Percentiles rank a stretch among this genome's conserved stretches.
These are phyloP conservation scores for Corapipo altera DNA, from an alignment of 2,113 vertebrate species.

Conservation along the genomic window DNA sequence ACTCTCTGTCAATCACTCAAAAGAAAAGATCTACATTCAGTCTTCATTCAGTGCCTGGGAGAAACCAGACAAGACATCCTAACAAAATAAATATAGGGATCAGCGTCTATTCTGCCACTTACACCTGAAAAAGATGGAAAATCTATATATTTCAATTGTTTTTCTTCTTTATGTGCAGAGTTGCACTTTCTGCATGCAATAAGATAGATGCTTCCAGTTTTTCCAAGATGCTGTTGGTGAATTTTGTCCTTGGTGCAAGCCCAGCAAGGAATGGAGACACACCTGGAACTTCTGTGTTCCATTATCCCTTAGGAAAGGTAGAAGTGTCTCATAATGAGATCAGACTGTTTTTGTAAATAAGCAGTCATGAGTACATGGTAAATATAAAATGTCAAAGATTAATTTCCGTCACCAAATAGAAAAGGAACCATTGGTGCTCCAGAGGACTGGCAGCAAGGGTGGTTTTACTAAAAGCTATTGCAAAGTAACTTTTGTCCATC, in stretches of 20 bases:
- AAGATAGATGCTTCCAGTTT: not conserved
- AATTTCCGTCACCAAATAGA: not conserved
- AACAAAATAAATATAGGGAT: not conserved
- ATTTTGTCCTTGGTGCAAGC: not conserved
- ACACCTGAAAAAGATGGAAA: not conserved
- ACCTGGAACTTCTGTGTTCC: not conserved
- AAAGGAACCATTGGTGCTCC: accelerated
- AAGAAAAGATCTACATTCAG: not conserved
- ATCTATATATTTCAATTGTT: not conserved
- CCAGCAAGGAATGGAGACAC: not conserved
- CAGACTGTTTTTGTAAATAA: not conserved
- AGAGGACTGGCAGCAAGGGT: not conserved
- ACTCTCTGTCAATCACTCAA: not conserved
- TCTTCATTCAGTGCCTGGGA: not conserved
- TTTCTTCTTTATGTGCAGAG: not conserved
- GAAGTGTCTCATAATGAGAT: not conserved
- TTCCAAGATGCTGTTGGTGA: not conserved
- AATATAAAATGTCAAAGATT: not conserved
- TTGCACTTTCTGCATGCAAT: not conserved
- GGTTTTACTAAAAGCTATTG: not conserved
- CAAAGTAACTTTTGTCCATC: not conserved
- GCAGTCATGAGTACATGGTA: not conserved
- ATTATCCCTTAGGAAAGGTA: not conserved
- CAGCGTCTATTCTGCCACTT: not conserved
- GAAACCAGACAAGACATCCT: not conserved